Evolutionary conservation across 2,797 vertebrate species (phyloP).

Genomic region (Macrochelys suwanniensis): DNA sequence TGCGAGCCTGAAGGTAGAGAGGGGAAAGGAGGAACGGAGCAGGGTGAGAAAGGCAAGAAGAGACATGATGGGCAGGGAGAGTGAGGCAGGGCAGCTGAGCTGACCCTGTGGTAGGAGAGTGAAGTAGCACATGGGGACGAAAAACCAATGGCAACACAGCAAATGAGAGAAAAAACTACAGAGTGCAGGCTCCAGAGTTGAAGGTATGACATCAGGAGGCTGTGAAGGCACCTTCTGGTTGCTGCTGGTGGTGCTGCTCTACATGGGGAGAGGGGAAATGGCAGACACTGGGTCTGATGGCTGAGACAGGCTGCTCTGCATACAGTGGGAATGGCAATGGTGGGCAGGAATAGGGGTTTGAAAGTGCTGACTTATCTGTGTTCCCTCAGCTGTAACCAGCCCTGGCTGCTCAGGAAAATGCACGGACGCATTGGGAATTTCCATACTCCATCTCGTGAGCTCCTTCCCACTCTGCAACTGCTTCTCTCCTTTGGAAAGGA

Average conservation of each 20-base stretch:
- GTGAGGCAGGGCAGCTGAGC: neutral
- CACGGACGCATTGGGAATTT: no score
- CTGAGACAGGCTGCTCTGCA: neutral
- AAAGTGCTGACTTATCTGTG: neutral
- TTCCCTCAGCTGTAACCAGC: neutral
- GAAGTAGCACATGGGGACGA: neutral
- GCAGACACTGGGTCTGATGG: neutral
- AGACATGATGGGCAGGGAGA: neutral
- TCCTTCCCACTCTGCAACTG: neutral
- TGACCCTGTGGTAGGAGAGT: neutral
- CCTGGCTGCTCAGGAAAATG: neutral
- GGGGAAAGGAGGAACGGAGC: neutral
- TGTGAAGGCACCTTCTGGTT: no score
- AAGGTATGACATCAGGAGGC: no score
- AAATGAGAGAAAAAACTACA: neutral
- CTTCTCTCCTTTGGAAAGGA: neutral
- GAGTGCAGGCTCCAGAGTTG: no score
- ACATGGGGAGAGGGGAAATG: neutral
- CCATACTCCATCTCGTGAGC: neutral
- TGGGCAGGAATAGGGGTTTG: neutral
- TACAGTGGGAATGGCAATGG: neutral
- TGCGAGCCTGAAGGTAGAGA: rapidly evolving
- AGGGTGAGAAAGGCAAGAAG: neutral
- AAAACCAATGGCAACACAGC: neutral
- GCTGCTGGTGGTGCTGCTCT: no score